phyloP scores from a whole-genome alignment of 2,888 invertebrate species.

The Tenthredo amoena region DNA sequence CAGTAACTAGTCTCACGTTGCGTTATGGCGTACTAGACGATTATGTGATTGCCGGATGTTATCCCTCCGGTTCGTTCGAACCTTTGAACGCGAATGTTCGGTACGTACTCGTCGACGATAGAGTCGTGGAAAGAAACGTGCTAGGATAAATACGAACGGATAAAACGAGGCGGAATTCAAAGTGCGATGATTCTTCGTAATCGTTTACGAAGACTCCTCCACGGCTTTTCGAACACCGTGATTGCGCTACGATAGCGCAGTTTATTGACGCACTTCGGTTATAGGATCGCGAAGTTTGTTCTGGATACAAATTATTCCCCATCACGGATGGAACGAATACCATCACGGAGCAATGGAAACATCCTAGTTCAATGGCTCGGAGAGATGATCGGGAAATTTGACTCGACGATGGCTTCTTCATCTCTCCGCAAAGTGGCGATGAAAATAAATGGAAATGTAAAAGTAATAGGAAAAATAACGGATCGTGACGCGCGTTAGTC shows the following conservation, averaged over 20 bases:
- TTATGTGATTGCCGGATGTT: constrained; percentile 15
- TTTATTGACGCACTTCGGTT: constrained; percentile 44
- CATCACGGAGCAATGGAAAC: constrained; percentile 27
- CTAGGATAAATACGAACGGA: neutral
- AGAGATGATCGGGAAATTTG: neutral
- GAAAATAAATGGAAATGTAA: neutral
- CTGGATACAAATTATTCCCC: constrained; percentile 17
- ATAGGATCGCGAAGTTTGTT: constrained; percentile 24
- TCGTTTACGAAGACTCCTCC: constrained; percentile 15
- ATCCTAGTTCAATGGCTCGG: constrained; percentile 22
- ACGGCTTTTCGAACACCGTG: neutral
- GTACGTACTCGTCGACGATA: neutral
- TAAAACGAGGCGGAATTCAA: constrained; percentile 7
- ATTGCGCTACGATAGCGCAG: constrained; percentile 27
- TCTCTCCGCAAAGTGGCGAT: no score
- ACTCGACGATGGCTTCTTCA: no score
- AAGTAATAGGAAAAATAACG: neutral
- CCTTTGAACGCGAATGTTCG: neutral
- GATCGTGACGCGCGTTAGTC: neutral
- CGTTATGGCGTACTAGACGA: neutral
- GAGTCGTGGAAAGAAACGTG: neutral
- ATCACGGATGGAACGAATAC: constrained; percentile 6
- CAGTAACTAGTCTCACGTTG: neutral
- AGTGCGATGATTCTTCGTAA: constrained; percentile 35
- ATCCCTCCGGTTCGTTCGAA: neutral